Evolutionary conservation across 1,140 invertebrate genomes (phyloP), one percentile per base, ranked within the genome.

Genomic region (Lutraria rhynchaena): DNA sequence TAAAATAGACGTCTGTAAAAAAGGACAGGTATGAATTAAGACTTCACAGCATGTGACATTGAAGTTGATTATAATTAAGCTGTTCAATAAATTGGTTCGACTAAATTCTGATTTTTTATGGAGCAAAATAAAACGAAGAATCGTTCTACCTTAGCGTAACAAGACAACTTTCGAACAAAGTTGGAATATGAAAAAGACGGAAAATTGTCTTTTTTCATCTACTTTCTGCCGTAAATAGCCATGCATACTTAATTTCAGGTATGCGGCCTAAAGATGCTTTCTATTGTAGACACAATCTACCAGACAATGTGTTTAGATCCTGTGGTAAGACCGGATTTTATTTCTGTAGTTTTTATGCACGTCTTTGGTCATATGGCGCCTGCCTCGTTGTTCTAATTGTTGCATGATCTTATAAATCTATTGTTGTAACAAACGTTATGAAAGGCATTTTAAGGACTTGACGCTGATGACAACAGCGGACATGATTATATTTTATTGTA

Each of bases 261-360:
- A 4, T 65, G 61, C 44, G 61, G 61, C 11, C 33, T 65, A 2
- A 3, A 41, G n/a, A 33, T 22, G 1, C 41, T 41, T 13, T 1
- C 22, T n/a, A 29, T 41, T 65, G 37, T 65, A 9, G 61, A 65
- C 24, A 61, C 58, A 1, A 15, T 65, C 3, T 65, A 65, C 15
- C 35, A 65, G 44, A 65, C 61, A 44, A 65, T 24, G 37, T 65
- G 61, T 37, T 24, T 65, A 24, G 35, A 65, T 37, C 27, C 22
- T 27, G 37, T 2, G 61, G 61, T 65, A 65, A 65, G 37, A 41
- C n/a, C n/a, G n/a, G n/a, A n/a, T n/a, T n/a, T n/a, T n/a, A n/a
- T n/a, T n/a, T n/a, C n/a, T n/a, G n/a, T n/a, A n/a, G n/a, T n/a
- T n/a, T n/a, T n/a, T n/a, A n/a, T n/a, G n/a, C n/a, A n/a, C n/a